Base-by-base conservation (phyloP, 2,888 invertebrate genomes). In the Pammene fasciana region DNA sequence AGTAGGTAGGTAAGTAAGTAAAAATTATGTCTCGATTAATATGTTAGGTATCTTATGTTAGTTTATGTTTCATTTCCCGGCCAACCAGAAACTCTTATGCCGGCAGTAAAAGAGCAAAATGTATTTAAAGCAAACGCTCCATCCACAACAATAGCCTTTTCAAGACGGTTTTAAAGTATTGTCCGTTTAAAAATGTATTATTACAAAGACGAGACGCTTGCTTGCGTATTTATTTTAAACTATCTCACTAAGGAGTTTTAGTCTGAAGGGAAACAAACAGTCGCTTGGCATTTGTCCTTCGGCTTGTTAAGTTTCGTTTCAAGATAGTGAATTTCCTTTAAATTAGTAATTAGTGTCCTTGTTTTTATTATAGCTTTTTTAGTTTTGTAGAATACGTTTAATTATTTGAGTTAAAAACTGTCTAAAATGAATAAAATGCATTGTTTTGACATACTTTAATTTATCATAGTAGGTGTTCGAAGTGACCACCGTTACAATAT, bases 181-280 rank as follows among this genome's bases (percentile, higher is more conserved):
- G 55, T 57, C 61, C 61, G 59, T 62, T 46, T 55, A 34, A 62
- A 57, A 64, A 62, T 36, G 45, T 46, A 45, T 36, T 56, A 59
- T 56, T 34, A 61, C 48, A 62, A 50, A 14, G 50, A 26, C 36
- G 55, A 56, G 26, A 50, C 16, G 48, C 9, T 57, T 68, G 11
- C 36, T 45, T 26, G 26, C 26, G 26, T 43, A 45, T 59, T 59
- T 64, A 68, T 45, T 68, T 59, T 45, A 68, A 56, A 48, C 48
- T 43, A 55, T 65, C 43, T 18, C 41, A 41, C 43, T 60, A n/a
- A 50, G 50, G 34, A 68, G 46, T 56, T 66, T 57, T 13, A 62
- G 48, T 43, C 52, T 34, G 16, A 52, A 45, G 46, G 43, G 16
- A 68, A 61, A 26, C 18, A 52, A 16, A 50, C 43, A 56, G 57